phyloP scores from a whole-genome alignment of 37 sponge, comb jelly and placozoan genomes.

The Chondrosia reniformis region DNA sequence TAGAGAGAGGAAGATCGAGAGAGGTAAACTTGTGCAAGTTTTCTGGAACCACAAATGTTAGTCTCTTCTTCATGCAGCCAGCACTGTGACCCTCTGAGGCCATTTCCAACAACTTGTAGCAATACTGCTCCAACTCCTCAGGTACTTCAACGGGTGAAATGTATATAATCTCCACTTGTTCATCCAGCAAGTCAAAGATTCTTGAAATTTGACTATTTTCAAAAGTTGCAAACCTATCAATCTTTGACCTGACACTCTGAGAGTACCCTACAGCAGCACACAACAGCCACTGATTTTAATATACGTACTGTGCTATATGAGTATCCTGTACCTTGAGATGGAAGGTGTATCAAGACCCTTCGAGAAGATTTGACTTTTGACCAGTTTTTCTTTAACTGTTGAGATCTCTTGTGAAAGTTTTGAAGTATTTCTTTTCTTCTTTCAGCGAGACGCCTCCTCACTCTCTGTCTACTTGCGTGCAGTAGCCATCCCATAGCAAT shows the following conservation, averaged over 20 bases:
- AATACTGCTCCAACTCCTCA: constrained; percentile 72
- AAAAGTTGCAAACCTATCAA: constrained; percentile 33
- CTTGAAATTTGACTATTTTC: constrained; percentile 82
- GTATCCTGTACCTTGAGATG: constrained; percentile 45
- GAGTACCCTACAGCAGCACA: constrained; percentile 45
- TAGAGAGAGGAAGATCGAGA: constrained; percentile 74
- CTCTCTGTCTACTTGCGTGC: constrained; percentile 36
- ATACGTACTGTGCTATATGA: not conserved
- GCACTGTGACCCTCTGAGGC: not conserved
- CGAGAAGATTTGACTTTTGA: constrained; percentile 13
- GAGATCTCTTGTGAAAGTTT: not conserved
- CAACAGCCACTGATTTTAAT: not conserved
- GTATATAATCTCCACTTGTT: constrained; percentile 86
- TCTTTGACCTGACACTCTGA: constrained; percentile 41
- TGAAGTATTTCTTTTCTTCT: constrained; percentile 32
- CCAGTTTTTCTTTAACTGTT: constrained; percentile 43
- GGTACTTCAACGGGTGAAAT: constrained; percentile 66
- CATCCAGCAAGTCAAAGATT: constrained; percentile 68
- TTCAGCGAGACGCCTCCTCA: constrained; percentile 44
- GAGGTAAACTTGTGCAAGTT: constrained; percentile 39
- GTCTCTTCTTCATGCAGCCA: constrained; percentile 20
- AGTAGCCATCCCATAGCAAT: constrained; percentile 81
- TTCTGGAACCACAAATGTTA: constrained; percentile 79
- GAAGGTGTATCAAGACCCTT: constrained; percentile 79
- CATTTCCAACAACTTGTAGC: constrained; percentile 64